Conservation (phyloP, 2,113 vertebrate genomes). For the Onychostoma macrolepis region DNA sequence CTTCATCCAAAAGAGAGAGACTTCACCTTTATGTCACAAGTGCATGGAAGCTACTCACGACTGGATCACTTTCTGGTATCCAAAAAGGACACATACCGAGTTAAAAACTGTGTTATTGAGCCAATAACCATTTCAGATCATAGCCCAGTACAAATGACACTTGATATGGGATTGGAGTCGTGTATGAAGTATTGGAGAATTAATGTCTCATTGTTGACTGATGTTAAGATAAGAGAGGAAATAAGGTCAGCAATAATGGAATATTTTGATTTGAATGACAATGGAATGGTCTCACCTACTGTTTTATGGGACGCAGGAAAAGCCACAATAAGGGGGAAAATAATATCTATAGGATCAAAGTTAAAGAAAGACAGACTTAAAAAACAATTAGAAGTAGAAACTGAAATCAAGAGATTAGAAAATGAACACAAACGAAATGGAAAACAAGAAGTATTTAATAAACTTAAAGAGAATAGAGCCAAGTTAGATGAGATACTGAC, state of each 20-base stretch:
- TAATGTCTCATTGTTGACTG: too few relatives aligned
- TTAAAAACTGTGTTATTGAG: too few relatives aligned
- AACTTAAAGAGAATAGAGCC: too few relatives aligned
- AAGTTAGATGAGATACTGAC: conserved; percentile 17
- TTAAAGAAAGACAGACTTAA: conserved; percentile 16
- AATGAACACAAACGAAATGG: conserved; percentile 4
- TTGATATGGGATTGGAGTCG: too few relatives aligned
- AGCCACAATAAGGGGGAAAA: conserved; percentile 16
- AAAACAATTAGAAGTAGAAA: conserved; percentile 12
- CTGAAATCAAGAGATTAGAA: conserved; percentile 23
- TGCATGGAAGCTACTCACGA: conserved; percentile 13
- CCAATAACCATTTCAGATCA: too few relatives aligned
- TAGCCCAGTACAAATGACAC: too few relatives aligned
- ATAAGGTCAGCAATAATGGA: too few relatives aligned
- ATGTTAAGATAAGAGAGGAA: too few relatives aligned
- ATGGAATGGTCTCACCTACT: too few relatives aligned
- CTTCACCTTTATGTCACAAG: conserved; percentile 21
- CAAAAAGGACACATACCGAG: background rate
- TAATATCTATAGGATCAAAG: conserved; percentile 21
- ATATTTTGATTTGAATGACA: too few relatives aligned
- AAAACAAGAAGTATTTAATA: conserved; percentile 8
- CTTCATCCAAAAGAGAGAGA: conserved; percentile 27
- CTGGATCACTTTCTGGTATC: background rate
- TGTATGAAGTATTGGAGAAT: too few relatives aligned
- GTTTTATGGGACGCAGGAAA: background rate